Evolutionary conservation across 2,113 vertebrate genomes (phyloP), one percentile per base, ranked within the genome.

Genomic region (Helogale parvula): DNA sequence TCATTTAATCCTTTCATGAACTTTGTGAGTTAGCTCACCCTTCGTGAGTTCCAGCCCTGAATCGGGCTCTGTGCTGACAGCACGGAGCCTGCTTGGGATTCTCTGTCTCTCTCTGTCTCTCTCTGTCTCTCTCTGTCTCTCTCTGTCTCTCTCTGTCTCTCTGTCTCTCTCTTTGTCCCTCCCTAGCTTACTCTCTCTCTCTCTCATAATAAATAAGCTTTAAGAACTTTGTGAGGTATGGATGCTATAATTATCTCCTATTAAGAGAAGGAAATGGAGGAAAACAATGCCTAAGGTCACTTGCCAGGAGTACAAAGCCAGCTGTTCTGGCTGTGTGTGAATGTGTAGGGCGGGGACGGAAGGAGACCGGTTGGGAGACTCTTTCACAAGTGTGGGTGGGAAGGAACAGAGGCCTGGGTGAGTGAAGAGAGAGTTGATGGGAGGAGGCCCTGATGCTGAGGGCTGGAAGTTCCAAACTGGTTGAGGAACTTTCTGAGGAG

Each of bases 401-500:
- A 65, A 38, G 27, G 54, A 11, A 66, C 19, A 31, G 66, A 86
- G 72, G 72, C 72, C 47, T 35, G 54, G 33, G 3, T 13, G 23
- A 16, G 3, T 16, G 23, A 16, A 66, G 52, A 82, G 25, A 41
- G 12, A 38, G 31, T 2, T 29, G 19, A 17, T 45, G 68, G 95
- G 88, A 89, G 54, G 52, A 83, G 71, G 35, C 57, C 50, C 31
- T 21, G 19, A 27, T 83, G 63, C n/a, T 16, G 63, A 85, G 35
- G 27, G 15, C 29, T 38, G 72, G 35, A 45, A 76, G 50, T 65
- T 54, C 88, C 35, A 7, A 80, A 90, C 94, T 71, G 90, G 90
- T 71, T 80, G 68, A 77, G 54, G 95, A 38, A 57, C 88, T 95
- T 96, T 90, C 45, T 81, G 47, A 38, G 35, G 38, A 89, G 74